Evolutionary conservation across 1,140 invertebrate species (phyloP).

Genomic region (Drosophila yakuba): DNA sequence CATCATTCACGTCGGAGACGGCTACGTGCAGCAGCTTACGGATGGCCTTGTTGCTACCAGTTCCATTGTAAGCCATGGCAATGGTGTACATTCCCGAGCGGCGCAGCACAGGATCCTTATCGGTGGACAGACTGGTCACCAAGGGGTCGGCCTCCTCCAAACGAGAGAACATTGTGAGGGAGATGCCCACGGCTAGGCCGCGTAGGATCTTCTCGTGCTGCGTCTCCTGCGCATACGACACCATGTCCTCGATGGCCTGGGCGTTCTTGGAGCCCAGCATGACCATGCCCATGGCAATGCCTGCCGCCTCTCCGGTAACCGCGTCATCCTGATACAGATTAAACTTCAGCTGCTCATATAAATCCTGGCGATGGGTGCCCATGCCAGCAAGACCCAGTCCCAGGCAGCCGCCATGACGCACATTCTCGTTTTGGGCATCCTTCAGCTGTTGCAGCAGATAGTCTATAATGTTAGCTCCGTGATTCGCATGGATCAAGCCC

Average conservation of each 20-base stretch:
- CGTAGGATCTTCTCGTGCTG: constrained; percentile 99
- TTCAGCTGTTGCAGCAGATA: constrained; percentile 97
- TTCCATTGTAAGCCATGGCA: constrained; percentile 99
- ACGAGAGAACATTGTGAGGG: constrained; percentile 98
- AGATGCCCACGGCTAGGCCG: constrained; percentile 97
- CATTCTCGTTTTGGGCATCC: constrained; percentile 96
- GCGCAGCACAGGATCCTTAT: constrained; percentile 94
- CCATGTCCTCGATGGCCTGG: constrained; percentile 97
- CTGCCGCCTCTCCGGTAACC: constrained; percentile 98
- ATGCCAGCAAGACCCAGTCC: constrained; percentile 98
- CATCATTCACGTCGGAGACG: constrained; percentile 99
- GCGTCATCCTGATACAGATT: constrained; percentile 99
- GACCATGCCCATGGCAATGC: constrained; percentile 96
- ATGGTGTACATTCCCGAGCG: constrained; percentile 98
- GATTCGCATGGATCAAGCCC: constrained; percentile 99
- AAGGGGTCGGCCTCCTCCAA: constrained; percentile 98
- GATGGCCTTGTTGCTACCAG: constrained; percentile 98
- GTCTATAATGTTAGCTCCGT: constrained; percentile 98
- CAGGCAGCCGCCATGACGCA: constrained; percentile 98
- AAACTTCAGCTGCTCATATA: constrained; percentile 98
- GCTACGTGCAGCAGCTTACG: constrained; percentile 97
- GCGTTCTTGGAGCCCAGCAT: constrained; percentile 98
- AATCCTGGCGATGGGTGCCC: constrained; percentile 96
- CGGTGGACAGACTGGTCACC: constrained; percentile 93
- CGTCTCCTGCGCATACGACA: constrained; percentile 87